These are phyloP conservation scores for Lucinisca nassula DNA, from an alignment of 2,888 invertebrate species.

Conservation along the genomic window DNA sequence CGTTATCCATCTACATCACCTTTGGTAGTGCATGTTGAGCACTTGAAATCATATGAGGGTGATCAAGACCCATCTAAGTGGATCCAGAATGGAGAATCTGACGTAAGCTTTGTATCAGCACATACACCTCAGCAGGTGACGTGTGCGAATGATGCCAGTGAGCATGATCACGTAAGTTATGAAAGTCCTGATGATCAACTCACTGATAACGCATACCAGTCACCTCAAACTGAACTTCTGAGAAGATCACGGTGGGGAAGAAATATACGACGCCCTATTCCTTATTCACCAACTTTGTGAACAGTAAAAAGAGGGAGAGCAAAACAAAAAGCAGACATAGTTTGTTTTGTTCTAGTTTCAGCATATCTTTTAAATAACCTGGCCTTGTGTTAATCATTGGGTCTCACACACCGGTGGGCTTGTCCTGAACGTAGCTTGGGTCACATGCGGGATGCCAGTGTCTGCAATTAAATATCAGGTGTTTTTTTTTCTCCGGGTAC, in stretches of 20 bases:
- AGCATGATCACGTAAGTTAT: background rate
- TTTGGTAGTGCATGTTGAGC: constrained; percentile 35
- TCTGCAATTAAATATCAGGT: too few species aligned
- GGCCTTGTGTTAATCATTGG: background rate
- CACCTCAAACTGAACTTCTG: background rate
- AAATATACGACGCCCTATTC: background rate
- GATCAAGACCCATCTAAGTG: background rate
- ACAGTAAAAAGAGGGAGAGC: background rate
- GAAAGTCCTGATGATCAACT: background rate
- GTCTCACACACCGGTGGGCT: background rate
- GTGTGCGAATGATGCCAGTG: background rate
- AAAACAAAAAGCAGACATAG: background rate
- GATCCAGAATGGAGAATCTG: background rate
- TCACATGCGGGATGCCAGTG: too few species aligned
- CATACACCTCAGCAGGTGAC: background rate
- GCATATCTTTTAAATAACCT: background rate
- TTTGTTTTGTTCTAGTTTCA: background rate
- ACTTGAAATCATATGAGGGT: constrained; percentile 36
- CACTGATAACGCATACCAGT: background rate
- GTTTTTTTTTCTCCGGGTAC: too few species aligned
- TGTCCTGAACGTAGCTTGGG: background rate
- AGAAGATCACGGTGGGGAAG: background rate
- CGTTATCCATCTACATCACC: background rate
- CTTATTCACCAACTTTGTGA: background rate
- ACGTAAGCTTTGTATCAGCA: background rate